Base-by-base conservation (phyloP, 2,113 vertebrate species). In the Meleagris gallopavo region DNA sequence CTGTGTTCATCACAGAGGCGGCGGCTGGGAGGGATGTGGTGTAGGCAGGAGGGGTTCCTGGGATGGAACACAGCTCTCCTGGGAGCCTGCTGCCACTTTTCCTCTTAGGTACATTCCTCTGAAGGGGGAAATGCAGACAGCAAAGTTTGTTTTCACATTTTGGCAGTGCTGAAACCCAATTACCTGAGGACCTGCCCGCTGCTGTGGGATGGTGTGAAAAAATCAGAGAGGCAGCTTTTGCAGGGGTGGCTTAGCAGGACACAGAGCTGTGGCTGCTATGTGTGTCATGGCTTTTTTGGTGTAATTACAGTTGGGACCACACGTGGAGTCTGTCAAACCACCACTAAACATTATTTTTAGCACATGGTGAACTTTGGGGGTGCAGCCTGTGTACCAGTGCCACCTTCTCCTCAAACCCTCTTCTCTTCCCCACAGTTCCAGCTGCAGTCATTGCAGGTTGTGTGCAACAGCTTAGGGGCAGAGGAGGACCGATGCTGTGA, bases 401-500 rank as follows among this genome's bases (percentile, higher is more conserved):
- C 41, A 1, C 11, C 55, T 74, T 41, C 54, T 45, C 9, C 13
- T 45, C 58, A 57, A 70, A 61, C 13, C 32, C 27, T 73, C 2
- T 27, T 22, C 66, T 65, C 27, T 3, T 6, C 61, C 73, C 43
- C 5, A 1, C 69, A 99, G 99, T 98, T 99, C n/a, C 98, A 99
- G 98, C 97, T 99, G 77, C 99, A 99, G 97, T 97, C 97, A n/a
- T 98, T 99, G 97, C 98, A 98, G 96, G 97, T 99, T 2, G 9
- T 98, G 66, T 99, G 99, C 94, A 98, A 98, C 94, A 99, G 97
- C 8, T 95, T 96, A 2, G 99, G 98, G 98, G 97, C 98, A 2
- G 97, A 97, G 15, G 97, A 98, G 36, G 99, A 99, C 88, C 96
- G 90, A 69, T 99, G 99, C 97, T 99, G 99, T 19, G 98, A 99